Evolutionary conservation across 2,113 vertebrate species (phyloP), one percentile per base, ranked within the genome.

Genomic region (Macquaria ambigua): DNA sequence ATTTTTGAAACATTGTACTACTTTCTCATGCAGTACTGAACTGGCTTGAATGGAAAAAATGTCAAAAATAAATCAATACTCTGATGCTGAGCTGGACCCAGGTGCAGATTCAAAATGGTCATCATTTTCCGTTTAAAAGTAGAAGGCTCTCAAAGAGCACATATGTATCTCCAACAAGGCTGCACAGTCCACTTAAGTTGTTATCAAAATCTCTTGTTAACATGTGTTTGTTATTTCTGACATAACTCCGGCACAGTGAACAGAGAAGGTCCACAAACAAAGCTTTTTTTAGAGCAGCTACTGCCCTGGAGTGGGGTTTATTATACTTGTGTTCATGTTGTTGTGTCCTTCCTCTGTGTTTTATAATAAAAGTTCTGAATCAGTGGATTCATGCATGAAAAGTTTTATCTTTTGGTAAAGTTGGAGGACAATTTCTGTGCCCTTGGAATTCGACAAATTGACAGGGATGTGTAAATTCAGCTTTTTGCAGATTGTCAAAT

Each of bases 391-490:
- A 59, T 74, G 55, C 41, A 79, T 84, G 34, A 77, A 62, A 87
- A 66, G 34, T 81, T 69, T 73, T 28, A 79, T 69, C 55, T 69
- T 28, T 66, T n/a, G n/a, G n/a, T 58, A 83, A 83, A 74, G 70
- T 84, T 75, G 20, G 59, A 82, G 70, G 71, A 72, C 76, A 63
- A 12, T 59, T 63, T 73, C 10, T 34, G 0, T 69, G 50, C 56
- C 83, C 88, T 86, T 84, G 75, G 59, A 86, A 68, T 37, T 15
- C 20, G 77, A 72, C 31, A 64, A 25, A 80, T 41, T 39, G 37
- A 50, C 37, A 74, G 31, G 23, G 74, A 71, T 56, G 14, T 41
- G 69, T 73, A 43, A 83, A 83, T 77, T 70, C 11, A 21, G 21
- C 2, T 23, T 70, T 67, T 72, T 68, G 46, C 34, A 77, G 55